Evolutionary conservation across 2,113 vertebrate species (phyloP).

Genomic region (Zosterops pallidus): DNA sequence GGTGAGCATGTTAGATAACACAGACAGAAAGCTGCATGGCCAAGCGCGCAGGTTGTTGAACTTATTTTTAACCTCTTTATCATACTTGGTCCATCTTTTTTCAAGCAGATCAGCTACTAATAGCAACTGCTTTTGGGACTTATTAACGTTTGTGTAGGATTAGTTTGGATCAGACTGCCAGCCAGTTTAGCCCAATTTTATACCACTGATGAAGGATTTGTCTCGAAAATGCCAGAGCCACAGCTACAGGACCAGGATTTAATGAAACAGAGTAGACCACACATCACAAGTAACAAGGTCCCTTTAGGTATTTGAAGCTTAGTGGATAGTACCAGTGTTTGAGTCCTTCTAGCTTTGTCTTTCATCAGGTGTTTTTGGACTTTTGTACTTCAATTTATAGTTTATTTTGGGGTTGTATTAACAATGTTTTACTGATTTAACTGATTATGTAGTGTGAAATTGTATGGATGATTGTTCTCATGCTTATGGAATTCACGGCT

Average conservation of each 20-base stretch:
- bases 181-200: not conserved
- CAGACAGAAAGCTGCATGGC: not conserved
- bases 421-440: not conserved
- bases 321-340: not conserved
- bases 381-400: not conserved
- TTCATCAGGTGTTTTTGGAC: not conserved
- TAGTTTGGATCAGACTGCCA: not conserved
- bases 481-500: not conserved
- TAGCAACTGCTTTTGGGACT: not conserved
- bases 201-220: not conserved
- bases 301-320: not conserved
- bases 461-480: not conserved
- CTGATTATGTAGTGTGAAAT: not conserved
- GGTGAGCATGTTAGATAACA: not conserved
- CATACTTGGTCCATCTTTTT: not conserved
- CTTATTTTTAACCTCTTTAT: slow-evolving; percentile 30
- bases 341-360: not conserved
- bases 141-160: not conserved
- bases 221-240: not conserved
- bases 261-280: not conserved
- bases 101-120: slow-evolving; percentile 10
- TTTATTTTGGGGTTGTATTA: not conserved
- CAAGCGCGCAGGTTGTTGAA: not conserved
- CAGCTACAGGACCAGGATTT: not conserved
- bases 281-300: not conserved